Evolutionary conservation across 53 echinoderm and acorn worm species (phyloP).

Genomic region (Arbacia lixula): DNA sequence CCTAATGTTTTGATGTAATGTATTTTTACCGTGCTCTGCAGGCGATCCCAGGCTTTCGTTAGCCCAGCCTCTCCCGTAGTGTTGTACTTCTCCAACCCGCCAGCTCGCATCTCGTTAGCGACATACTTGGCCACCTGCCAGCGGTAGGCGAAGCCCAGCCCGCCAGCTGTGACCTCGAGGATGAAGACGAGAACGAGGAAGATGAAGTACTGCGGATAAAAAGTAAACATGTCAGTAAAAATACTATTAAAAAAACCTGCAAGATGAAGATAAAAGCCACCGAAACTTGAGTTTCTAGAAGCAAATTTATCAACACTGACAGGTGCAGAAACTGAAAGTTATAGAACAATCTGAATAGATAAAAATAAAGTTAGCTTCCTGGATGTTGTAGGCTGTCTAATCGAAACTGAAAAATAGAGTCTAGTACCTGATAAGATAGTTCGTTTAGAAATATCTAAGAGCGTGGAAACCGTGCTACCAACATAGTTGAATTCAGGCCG

Average conservation of each 20-base stretch:
- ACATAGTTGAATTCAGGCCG: no score
- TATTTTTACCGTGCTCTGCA: conserved; percentile 88
- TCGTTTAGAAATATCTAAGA: no score
- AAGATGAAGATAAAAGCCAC: no score
- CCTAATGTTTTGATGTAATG: no score
- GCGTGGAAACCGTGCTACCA: no score
- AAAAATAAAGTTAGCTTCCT: no score
- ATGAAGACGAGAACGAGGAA: conserved; percentile 71
- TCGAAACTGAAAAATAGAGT: no score
- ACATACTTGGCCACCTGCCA: conserved; percentile 78
- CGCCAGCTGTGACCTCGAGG: conserved; percentile 75
- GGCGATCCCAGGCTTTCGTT: conserved; percentile 85
- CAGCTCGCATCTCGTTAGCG: conserved; percentile 70
- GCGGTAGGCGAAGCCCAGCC: conserved; percentile 77
- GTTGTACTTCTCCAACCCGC: conserved; percentile 73
- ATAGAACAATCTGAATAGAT: no score
- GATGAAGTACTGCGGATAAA: conserved; percentile 70
- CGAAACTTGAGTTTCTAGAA: no score
- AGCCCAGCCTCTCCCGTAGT: conserved; percentile 71
- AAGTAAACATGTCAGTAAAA: neutral
- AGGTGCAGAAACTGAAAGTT: conserved; percentile 34
- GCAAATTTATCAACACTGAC: no score
- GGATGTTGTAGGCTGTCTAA: no score
- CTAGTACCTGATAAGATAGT: no score
- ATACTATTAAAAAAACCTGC: neutral